Evolutionary conservation across 1,140 invertebrate genomes (phyloP).

Genomic region (Akabosia matsudoensis): DNA sequence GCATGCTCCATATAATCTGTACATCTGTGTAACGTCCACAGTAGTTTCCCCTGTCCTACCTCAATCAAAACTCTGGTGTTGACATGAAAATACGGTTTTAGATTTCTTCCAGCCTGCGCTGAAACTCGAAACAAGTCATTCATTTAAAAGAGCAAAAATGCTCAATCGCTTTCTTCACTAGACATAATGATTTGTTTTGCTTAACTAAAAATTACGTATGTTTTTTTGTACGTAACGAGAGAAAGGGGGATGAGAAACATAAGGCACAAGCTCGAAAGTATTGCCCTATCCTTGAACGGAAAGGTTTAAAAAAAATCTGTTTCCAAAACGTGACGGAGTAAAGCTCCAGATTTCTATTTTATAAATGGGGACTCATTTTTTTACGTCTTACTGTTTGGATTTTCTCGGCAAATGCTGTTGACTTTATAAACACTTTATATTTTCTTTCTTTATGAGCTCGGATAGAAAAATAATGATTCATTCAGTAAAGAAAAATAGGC

Average conservation of each 20-base stretch:
- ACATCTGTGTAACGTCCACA: too few species aligned
- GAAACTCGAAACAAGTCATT: too few species aligned
- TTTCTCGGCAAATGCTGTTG: background rate
- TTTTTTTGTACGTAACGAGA: background rate
- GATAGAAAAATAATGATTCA: background rate
- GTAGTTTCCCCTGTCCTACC: conserved; percentile 8
- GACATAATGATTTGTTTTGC: background rate
- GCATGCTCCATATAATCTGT: too few species aligned
- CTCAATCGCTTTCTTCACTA: background rate
- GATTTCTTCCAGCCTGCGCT: too few species aligned
- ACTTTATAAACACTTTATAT: conserved; percentile 4
- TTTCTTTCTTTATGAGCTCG: background rate
- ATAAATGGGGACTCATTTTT: background rate
- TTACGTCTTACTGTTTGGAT: background rate
- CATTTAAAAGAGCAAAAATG: background rate
- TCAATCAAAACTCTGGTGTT: background rate
- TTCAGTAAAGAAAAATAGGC: background rate
- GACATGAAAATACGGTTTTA: too few species aligned
- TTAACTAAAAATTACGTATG: conserved; percentile 8
- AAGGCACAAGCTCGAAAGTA: conserved; percentile 8
- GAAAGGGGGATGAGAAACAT: background rate
- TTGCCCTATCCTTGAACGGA: background rate
- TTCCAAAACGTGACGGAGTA: too few species aligned
- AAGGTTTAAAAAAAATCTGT: background rate
- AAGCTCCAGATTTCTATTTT: too few species aligned